Base-by-base conservation (phyloP, 2,797 vertebrate genomes). In the Remorina albescens region DNA sequence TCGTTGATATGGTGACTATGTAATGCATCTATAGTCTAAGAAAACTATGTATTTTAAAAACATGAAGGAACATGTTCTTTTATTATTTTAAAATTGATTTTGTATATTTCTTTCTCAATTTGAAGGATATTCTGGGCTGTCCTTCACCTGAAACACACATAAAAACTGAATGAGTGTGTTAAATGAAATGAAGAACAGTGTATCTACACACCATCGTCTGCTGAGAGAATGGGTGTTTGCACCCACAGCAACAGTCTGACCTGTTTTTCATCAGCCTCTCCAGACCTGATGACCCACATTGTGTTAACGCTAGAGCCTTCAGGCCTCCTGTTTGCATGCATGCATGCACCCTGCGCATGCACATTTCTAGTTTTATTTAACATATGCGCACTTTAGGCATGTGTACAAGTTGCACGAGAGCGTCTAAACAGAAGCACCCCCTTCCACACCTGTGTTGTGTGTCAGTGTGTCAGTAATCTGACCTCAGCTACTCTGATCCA, bases 251-350 rank as follows among this genome's bases (percentile, higher is more conserved):
- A 54, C 56, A 0, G 49, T 66, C 49, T 71, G 80, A 67, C 79
- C 76, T 61, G 53, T 37, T 83, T 73, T 57, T 68, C 10, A 23
- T 44, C 11, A 6, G 30, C 60, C 1, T 3, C 56, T 42, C 19
- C 5, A 57, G 64, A 61, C 64, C 65, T 37, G 19, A 0, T 71
- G 84, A 90, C 88, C 88, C 67, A 86, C 74, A 82, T 86, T 19
- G n/a, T 49, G 47, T 71, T 15, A 39, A 41, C 28, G 50, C 16
- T 21, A 15, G 25, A 47, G 46, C 67, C 65, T 32, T n/a, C 39
- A 12, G 78, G 74, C 54, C 71, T 13, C 23, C 56, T 57, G 59
- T 15, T 16, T 67, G 46, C 41, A 21, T 62, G 55, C 23, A 30
- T 25, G 15, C 18, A 2, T 63, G 36, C 42, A 36, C 53, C 19